Conservation (phyloP, 2,888 invertebrate species). For the Lasiommata megera region DNA sequence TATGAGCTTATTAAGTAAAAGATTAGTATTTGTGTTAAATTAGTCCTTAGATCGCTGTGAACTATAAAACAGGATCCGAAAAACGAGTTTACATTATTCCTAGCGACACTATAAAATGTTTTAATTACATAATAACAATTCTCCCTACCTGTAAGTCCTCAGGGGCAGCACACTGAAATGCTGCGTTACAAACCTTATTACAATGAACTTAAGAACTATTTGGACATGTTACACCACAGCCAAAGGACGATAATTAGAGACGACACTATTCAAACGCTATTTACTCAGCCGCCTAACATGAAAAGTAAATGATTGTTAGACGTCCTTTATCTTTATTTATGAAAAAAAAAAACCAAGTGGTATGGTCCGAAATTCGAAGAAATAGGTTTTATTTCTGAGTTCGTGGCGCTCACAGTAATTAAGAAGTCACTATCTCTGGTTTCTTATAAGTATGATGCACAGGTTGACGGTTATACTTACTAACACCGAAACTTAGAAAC, state of each 20-base stretch:
- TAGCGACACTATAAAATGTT: background rate
- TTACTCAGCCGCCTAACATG: constrained; percentile 31
- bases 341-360: background rate
- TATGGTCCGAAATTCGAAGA: background rate
- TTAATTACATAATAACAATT: background rate
- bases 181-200: background rate
- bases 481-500: too few species aligned
- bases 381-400: too few species aligned
- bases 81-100: too few species aligned
- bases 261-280: constrained; percentile 30
- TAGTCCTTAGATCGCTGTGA: too few species aligned
- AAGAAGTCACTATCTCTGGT: too few species aligned
- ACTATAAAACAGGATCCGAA: background rate
- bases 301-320: constrained; percentile 36
- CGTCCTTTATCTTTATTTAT: constrained; percentile 4
- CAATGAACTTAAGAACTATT: background rate
- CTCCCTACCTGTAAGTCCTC: background rate
- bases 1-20: too few species aligned
- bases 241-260: constrained; percentile 29
- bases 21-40: too few species aligned
- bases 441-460: too few species aligned
- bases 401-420: too few species aligned
- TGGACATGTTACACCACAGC: background rate
- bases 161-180: background rate
- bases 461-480: too few species aligned